Conservation (phyloP, 2,113 vertebrate genomes). For the Austrofundulus limnaeus region DNA sequence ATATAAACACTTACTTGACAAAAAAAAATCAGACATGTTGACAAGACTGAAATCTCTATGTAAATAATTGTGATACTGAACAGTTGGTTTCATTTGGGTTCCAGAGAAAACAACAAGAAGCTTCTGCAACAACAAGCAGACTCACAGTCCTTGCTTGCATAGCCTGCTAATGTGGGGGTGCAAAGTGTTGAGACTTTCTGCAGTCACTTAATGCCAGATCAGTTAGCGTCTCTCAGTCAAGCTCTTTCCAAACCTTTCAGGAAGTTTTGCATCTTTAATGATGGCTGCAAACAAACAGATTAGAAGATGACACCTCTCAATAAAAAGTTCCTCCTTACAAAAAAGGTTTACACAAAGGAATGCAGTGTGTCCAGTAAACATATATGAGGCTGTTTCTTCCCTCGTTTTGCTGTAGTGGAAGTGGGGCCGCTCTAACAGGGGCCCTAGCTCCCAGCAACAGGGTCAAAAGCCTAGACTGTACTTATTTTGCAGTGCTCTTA, state of each 20-base stretch:
- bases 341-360: constrained; percentile 63
- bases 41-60: constrained; percentile 53
- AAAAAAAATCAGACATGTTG: constrained; percentile 71
- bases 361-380: constrained; percentile 75
- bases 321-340: constrained; percentile 73
- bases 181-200: constrained; percentile 46
- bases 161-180: constrained; percentile 52
- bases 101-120: constrained; percentile 53
- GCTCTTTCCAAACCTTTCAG: constrained; percentile 46
- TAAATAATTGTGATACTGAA: constrained; percentile 59
- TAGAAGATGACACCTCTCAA: constrained; percentile 53
- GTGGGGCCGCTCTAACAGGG: constrained; percentile 39
- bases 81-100: constrained; percentile 37
- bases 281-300: constrained; percentile 37
- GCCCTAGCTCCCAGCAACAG: constrained; percentile 49
- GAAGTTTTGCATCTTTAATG: constrained; percentile 50
- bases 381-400: constrained; percentile 44
- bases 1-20: constrained; percentile 81
- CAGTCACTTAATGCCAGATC: constrained; percentile 1
- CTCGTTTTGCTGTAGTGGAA: constrained; percentile 55
- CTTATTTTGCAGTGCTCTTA: constrained; percentile 62
- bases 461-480: constrained; percentile 54
- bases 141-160: constrained; percentile 68
- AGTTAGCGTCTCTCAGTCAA: constrained; percentile 5
- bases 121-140: constrained; percentile 71